These are phyloP conservation scores for Dicentrarchus labrax DNA, from an alignment of 2,113 vertebrate genomes.

Conservation along the genomic window DNA sequence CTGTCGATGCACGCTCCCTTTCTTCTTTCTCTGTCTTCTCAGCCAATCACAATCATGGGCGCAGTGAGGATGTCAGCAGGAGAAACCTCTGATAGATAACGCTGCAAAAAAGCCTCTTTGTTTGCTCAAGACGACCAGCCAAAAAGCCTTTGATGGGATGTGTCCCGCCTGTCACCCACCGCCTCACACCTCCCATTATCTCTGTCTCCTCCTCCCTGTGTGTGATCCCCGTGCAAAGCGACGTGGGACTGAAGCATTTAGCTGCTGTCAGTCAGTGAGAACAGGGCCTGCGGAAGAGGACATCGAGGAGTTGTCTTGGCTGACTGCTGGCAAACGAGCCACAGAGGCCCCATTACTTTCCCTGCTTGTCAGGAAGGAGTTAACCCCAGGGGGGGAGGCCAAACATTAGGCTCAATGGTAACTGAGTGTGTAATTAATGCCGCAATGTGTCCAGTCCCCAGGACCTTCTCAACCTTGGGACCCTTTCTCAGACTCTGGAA, in stretches of 20 bases:
- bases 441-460: slow-evolving; percentile 90
- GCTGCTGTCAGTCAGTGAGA: slow-evolving; percentile 67
- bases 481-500: slow-evolving; percentile 90
- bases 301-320: slow-evolving; percentile 70
- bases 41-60: slow-evolving; percentile 58
- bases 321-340: slow-evolving; percentile 80
- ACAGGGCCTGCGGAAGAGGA: slow-evolving; percentile 52
- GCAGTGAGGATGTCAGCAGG: slow-evolving; percentile 72
- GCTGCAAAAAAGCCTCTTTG: slow-evolving; percentile 74
- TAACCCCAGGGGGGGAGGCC: slow-evolving; percentile 84
- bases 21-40: slow-evolving; percentile 61
- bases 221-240: slow-evolving; percentile 46
- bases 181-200: slow-evolving; percentile 70
- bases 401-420: slow-evolving; percentile 90
- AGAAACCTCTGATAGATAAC: slow-evolving; percentile 71
- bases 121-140: slow-evolving; percentile 68
- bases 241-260: slow-evolving; percentile 66
- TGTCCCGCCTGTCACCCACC: slow-evolving; percentile 61
- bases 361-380: slow-evolving; percentile 86
- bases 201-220: slow-evolving; percentile 44
- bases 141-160: slow-evolving; percentile 73
- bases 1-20: slow-evolving; percentile 69
- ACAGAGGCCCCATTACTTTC: slow-evolving; percentile 82
- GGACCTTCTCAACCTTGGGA: slow-evolving; percentile 87
- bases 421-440: slow-evolving; percentile 97